phyloP scores from a whole-genome alignment of 2,888 invertebrate species.

The Hirtodrosophila histrioides region DNA sequence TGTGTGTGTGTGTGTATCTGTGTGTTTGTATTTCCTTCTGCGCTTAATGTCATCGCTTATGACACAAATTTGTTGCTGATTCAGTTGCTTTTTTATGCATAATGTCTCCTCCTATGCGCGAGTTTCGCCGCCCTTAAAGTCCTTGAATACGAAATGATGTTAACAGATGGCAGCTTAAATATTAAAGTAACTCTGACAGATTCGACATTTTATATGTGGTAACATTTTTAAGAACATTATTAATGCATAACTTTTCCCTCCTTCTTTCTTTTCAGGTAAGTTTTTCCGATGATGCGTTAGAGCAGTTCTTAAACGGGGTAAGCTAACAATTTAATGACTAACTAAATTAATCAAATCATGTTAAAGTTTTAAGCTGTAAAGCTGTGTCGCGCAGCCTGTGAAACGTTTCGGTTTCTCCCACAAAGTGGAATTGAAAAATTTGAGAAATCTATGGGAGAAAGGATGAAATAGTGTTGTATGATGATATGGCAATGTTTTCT shows the following conservation, averaged over 20 bases:
- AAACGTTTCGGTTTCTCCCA: too few relatives aligned
- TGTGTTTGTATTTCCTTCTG: slow-evolving; percentile 18
- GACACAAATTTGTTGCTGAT: slow-evolving; percentile 66
- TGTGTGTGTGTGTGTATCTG: not conserved
- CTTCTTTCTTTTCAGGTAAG: slow-evolving; percentile 36
- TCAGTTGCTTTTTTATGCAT: slow-evolving; percentile 55
- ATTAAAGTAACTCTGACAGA: slow-evolving; percentile 4
- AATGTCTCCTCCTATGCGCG: slow-evolving; percentile 26
- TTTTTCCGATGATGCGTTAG: slow-evolving; percentile 3
- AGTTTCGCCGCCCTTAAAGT: not conserved
- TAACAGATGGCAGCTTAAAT: slow-evolving; percentile 5
- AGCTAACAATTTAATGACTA: not conserved
- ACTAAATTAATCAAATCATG: not conserved
- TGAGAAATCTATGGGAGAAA: too few relatives aligned
- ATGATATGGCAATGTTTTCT: too few relatives aligned
- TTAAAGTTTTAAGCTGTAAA: too few relatives aligned
- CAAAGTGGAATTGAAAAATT: too few relatives aligned
- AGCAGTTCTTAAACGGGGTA: slow-evolving; percentile 7
- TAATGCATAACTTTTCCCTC: slow-evolving; percentile 9
- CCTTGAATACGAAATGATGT: slow-evolving; percentile 1
- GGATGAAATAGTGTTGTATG: too few relatives aligned
- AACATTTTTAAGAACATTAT: not conserved
- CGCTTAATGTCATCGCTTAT: slow-evolving; percentile 65
- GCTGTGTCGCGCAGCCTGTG: not conserved
- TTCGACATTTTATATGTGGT: not conserved